phyloP scores from a whole-genome alignment of 2,113 vertebrate species.

The Ciconia maguari region DNA sequence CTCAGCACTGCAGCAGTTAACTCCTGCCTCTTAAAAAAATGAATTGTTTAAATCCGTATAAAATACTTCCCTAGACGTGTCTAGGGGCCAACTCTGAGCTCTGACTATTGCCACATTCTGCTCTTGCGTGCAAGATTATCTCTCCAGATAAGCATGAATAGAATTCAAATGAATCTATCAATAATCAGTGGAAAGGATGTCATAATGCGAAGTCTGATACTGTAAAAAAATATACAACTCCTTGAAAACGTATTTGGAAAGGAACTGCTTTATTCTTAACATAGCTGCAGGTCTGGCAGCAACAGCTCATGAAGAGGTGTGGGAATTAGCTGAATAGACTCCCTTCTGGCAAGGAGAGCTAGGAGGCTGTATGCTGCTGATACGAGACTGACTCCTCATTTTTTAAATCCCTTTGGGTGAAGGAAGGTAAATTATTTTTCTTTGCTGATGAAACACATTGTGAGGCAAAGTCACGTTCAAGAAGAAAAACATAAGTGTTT shows the following conservation, averaged over 20 bases:
- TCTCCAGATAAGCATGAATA: conserved; percentile 8
- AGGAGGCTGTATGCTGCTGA: background rate
- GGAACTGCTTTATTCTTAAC: conserved; percentile 45
- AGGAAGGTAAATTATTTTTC: background rate
- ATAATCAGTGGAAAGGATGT: conserved; percentile 30
- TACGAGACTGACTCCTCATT: background rate
- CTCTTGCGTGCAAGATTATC: background rate
- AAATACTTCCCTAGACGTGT: background rate
- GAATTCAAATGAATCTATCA: conserved; percentile 13
- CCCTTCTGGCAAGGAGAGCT: background rate
- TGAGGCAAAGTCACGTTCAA: background rate
- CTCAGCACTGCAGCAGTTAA: background rate
- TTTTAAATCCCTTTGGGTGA: background rate
- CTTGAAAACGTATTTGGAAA: conserved; percentile 32
- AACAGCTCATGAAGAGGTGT: background rate
- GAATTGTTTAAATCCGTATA: background rate
- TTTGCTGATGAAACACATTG: background rate
- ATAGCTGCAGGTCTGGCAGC: conserved; percentile 20
- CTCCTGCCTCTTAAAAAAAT: background rate
- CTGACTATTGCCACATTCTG: background rate
- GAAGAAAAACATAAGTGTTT: background rate
- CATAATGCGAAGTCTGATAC: background rate
- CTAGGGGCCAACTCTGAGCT: background rate
- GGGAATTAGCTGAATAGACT: conserved; percentile 24
- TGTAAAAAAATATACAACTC: conserved; percentile 10